Evolutionary conservation across 1,140 invertebrate species (phyloP).

Genomic region (Lasaia peninsularis): DNA sequence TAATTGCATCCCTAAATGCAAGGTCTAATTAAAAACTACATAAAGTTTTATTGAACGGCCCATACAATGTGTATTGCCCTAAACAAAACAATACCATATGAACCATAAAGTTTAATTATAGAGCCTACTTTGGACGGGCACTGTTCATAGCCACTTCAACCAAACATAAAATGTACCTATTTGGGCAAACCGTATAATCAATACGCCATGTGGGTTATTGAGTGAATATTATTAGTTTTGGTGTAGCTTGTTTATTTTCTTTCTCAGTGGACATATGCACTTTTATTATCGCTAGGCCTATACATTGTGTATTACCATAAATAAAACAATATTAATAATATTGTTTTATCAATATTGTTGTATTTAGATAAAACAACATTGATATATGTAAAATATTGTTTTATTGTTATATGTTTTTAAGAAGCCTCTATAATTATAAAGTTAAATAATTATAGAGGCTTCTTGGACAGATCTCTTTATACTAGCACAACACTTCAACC

Average conservation of each 20-base stretch:
- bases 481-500: constrained; percentile 35
- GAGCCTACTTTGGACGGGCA: constrained; percentile 26
- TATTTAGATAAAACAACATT: too few species aligned
- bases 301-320: constrained; percentile 8
- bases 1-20: neutral
- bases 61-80: constrained; percentile 11
- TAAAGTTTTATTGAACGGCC: neutral
- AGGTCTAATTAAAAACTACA: constrained; percentile 11
- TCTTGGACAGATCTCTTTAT: constrained; percentile 32
- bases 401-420: too few species aligned
- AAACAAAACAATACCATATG: constrained; percentile 17
- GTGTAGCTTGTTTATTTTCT: constrained; percentile 68
- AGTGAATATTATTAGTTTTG: constrained; percentile 51
- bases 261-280: constrained; percentile 53
- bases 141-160: constrained; percentile 38
- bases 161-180: constrained; percentile 35
- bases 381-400: too few species aligned
- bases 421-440: constrained; percentile 28
- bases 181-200: constrained; percentile 32
- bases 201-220: constrained; percentile 39
- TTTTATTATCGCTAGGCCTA: constrained; percentile 56
- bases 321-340: constrained; percentile 13
- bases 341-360: too few species aligned
- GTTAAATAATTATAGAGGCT: constrained; percentile 34
- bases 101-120: constrained; percentile 36